Evolutionary conservation across 1,140 invertebrate species (phyloP), one percentile per base, ranked within the genome.

Genomic region (Planococcus citri): DNA sequence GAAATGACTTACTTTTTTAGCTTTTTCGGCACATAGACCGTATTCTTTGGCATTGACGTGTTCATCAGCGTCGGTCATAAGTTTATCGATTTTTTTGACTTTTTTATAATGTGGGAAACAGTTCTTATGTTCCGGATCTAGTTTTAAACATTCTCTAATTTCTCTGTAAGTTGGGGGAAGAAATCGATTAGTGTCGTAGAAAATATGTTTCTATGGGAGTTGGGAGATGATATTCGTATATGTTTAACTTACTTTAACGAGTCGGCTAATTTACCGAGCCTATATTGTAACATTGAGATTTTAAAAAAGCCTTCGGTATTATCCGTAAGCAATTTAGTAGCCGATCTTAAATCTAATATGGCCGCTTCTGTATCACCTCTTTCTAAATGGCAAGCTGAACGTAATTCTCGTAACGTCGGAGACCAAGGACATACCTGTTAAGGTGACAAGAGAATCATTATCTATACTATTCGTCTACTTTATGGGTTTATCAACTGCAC

Each of bases 71-170:
- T 87, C 83, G 27, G 84, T 81, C 37, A 97, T 75, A 69, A 89
- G 81, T 78, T 96, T 97, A 69, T 89, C 90, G n/a, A 99, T 83
- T 78, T 98, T 97, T 76, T 97, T 97, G 1, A 98, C 81, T 78
- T 93, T 95, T 78, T 98, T 99, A 79, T 99, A 99, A 76, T 96
- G 88, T n/a, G 89, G 85, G 79, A 87, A 95, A 80, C 97, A 99
- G 71, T 89, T 81, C 79, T 96, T 95, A 79, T 99, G 94, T 75
- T 99, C 97, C 0, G 95, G 95, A 82, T 99, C 97, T 25, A 98
- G 81, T 80, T 97, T 97, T 10, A 99, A 83, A 79, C 97, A 99
- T 79, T 99, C 95, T 24, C 97, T 85, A 73, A 98, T 90, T 81
- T 97, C 91, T 78, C 89, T 88, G 74, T 29, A n/a, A n/a, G n/a